Evolutionary conservation across 2,888 invertebrate genomes (phyloP).

Genomic region (Micropterix aruncella): DNA sequence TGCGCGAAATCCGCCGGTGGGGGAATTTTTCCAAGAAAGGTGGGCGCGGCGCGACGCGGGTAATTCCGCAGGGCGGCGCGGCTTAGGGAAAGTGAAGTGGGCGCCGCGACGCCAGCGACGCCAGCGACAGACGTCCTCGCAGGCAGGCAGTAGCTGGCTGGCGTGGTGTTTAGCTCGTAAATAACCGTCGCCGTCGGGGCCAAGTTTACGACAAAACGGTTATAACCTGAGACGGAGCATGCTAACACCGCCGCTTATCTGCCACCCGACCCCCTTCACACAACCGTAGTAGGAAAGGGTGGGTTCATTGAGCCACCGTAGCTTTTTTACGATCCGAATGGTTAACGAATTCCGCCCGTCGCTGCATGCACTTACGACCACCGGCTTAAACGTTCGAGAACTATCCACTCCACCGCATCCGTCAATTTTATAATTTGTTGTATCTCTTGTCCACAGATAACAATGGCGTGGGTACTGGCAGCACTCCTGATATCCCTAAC

Average conservation of each 20-base stretch:
- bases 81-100: not conserved
- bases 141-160: no score
- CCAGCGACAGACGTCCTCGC: not conserved
- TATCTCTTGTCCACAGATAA: not conserved
- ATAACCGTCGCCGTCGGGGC: not conserved
- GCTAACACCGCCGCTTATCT: not conserved
- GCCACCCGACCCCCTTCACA: not conserved
- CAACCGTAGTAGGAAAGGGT: not conserved
- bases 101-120: no score
- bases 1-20: no score
- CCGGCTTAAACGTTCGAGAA: no score
- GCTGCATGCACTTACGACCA: no score
- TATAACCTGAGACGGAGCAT: not conserved
- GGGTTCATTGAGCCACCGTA: not conserved
- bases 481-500: not conserved
- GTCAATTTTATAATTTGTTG: no score
- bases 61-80: no score
- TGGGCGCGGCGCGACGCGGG: no score
- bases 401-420: no score
- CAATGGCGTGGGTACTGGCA: not conserved
- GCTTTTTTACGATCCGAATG: no score
- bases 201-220: not conserved
- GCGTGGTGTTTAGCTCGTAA: not conserved
- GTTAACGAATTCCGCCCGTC: no score
- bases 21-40: no score